Evolutionary conservation across 2,113 vertebrate species (phyloP), one percentile per base, ranked within the genome.

Genomic region (Okapia johnstoni): DNA sequence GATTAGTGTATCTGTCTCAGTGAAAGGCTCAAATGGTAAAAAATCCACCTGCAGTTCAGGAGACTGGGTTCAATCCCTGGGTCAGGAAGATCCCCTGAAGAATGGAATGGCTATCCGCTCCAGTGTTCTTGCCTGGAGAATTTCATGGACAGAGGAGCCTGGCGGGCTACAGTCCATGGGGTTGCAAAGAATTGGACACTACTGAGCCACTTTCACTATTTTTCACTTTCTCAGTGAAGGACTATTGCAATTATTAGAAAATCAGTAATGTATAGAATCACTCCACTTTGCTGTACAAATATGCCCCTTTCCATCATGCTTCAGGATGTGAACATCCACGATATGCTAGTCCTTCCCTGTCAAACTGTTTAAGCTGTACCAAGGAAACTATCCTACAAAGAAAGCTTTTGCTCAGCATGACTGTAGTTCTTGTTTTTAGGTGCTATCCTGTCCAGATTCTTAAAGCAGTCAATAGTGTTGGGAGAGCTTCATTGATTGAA

Each of bases 401-500:
- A 90, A 79, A 33, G 23, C 80, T 93, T 92, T 58, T 61, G 9
- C 36, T 81, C 33, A 83, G 33, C 12, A 17, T 85, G 15, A 26
- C 25, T 89, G 5, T 58, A 81, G 46, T 61, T 84, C 76, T 88
- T 93, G 58, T 92, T 93, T 97, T 92, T 80, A 79, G 52, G 52
- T 93, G 52, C 87, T 83, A 46, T 83, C 54, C 90, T 94, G 50
- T 55, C 54, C 46, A 79, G 52, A 90, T 94, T 96, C 70, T 94
- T 96, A 79, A 88, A 89, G 30, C 70, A 95, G 70, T 96, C 88
- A 87, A 26, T 95, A 93, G n/a, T 88, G n/a, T 95, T 70, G 88
- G 55, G 80, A 96, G 85, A 80, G 91, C 61, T 86, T 96, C 97
- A 98, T 94, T 96, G 97, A 98, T 96, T 93, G 96, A 93, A 94